Percentiles rank a stretch among this genome's conserved stretches.
Conservation (phyloP, 2,113 vertebrate genomes). For the Stegastes partitus region DNA sequence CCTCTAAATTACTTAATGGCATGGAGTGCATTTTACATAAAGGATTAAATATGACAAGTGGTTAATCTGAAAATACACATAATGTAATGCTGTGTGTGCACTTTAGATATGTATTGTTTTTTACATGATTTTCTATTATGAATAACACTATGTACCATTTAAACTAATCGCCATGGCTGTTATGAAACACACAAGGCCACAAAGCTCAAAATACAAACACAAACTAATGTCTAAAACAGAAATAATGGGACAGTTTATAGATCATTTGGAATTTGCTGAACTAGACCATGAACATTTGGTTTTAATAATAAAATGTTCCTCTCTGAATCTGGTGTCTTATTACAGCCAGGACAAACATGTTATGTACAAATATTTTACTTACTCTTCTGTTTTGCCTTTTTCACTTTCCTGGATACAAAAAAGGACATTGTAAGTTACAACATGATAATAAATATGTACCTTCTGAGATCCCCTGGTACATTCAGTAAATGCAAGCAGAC, state of each 20-base stretch:
- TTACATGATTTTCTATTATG: too few species aligned
- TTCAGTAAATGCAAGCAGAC: not conserved
- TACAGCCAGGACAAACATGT: not conserved
- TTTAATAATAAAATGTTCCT: not conserved
- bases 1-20: not conserved
- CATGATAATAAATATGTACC: not conserved
- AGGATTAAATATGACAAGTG: too few species aligned
- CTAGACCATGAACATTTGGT: not conserved
- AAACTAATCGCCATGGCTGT: too few species aligned
- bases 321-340: not conserved
- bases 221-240: not conserved
- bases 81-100: too few species aligned
- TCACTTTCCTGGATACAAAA: conserved; percentile 91
- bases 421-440: not conserved
- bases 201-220: not conserved
- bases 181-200: not conserved
- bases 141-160: too few species aligned
- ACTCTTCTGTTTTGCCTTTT: conserved; percentile 99
- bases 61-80: too few species aligned
- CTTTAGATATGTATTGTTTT: too few species aligned
- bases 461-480: not conserved
- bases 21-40: not conserved
- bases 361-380: conserved; percentile 72
- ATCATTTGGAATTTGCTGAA: not conserved
- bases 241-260: not conserved